phyloP scores from a whole-genome alignment of 2,113 vertebrate species.

The Brachirus orientalis region DNA sequence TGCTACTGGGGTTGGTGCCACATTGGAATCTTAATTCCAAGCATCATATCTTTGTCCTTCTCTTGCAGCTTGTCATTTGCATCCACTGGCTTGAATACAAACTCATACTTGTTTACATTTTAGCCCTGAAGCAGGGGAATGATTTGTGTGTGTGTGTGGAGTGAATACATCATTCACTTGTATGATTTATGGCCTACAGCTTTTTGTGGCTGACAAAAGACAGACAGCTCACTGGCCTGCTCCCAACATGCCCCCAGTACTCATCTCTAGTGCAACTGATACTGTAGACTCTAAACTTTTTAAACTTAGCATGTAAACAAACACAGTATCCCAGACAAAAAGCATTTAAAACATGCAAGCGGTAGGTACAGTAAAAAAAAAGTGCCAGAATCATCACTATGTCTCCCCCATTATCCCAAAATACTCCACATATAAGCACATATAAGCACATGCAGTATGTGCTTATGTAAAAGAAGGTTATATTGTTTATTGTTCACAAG shows the following conservation, averaged over 20 bases:
- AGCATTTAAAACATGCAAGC: conserved; percentile 13
- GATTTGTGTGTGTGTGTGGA: conserved; percentile 53
- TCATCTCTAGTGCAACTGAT: conserved; percentile 26
- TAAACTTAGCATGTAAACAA: conserved; percentile 35
- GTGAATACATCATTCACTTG: conserved; percentile 62
- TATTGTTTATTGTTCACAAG: not conserved
- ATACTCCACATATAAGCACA: not conserved
- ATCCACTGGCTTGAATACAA: conserved; percentile 56
- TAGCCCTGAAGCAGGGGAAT: conserved; percentile 39
- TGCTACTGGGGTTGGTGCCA: conserved; percentile 15
- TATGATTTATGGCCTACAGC: conserved; percentile 56
- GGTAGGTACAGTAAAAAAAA: conserved; percentile 3
- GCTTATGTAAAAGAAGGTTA: not conserved
- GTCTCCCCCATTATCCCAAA: not conserved
- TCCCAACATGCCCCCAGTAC: conserved; percentile 33
- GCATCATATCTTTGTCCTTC: conserved; percentile 42
- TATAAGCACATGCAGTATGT: not conserved
- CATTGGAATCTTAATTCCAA: conserved; percentile 38
- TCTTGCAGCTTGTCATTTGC: conserved; percentile 59
- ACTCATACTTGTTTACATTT: conserved; percentile 67
- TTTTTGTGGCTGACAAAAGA: conserved; percentile 56
- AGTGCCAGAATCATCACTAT: conserved; percentile 9
- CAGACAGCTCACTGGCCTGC: conserved; percentile 47
- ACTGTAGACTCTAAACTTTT: conserved; percentile 34
- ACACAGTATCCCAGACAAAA: conserved; percentile 2